Base-by-base conservation (phyloP, 2,888 invertebrate species). In the Athrips mouffetella region DNA sequence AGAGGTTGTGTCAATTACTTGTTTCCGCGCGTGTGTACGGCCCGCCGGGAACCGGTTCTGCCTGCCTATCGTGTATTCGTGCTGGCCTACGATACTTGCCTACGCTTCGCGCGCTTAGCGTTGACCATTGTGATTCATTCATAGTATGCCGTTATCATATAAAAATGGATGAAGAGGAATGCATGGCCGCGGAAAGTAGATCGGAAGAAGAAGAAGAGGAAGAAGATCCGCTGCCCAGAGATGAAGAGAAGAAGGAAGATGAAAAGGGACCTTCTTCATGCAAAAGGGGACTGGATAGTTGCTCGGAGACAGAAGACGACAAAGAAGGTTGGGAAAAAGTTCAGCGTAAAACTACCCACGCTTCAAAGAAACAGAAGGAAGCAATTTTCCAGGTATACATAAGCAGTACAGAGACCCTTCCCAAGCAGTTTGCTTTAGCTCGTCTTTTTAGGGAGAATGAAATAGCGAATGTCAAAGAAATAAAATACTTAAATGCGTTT, bases 351-450 rank as follows among this genome's bases (percentile, higher is more conserved):
- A 30, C 1, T n/a, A n/a, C 5, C 13, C 30, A n/a, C 13, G 30
- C 2, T 1, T 2, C 11, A 5, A 30, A 30, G 11, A 30, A n/a
- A 13, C 5, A 11, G 11, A 30, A 30, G 13, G 30, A 30, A 30
- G 11, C 4, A n/a, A 30, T 30, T n/a, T 5, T 30, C 3, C 30
- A 30, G 11, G 30, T n/a, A 13, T 30, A 30, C 13, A n/a, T 30
- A 2, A 30, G 11, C 2, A 11, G 11, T 11, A 30, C n/a, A 11
- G 30, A 30, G n/a, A n/a, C 2, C 13, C 7, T 39, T 10, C 39
- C 39, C n/a, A 39, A 39, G n/a, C 39, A 39, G n/a, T 39, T 39
- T 11, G 39, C 11, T n/a, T n/a, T 39, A 5, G 39, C 39, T 11
- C 13, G 16, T n/a, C 1, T 39, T 6, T 39, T 39, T 10, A 39